These are phyloP conservation scores for Notodonta dromedarius DNA, from an alignment of 2,888 invertebrate species.

Conservation along the genomic window DNA sequence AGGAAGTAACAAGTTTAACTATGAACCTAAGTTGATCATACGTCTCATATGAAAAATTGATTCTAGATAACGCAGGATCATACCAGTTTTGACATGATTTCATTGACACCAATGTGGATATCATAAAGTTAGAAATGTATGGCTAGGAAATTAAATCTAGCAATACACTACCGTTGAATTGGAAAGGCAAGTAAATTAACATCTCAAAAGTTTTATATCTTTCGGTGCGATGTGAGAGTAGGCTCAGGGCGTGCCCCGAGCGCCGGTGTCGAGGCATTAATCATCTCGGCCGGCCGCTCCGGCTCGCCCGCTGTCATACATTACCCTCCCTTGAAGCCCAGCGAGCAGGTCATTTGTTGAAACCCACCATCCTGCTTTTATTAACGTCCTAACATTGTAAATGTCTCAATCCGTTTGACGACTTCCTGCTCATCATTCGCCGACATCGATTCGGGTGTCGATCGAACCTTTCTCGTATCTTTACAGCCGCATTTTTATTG, in stretches of 20 bases:
- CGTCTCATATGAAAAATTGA: too few relatives aligned
- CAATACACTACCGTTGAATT: not conserved
- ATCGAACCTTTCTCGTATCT: constrained; percentile 51
- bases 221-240: constrained; percentile 39
- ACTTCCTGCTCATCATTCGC: constrained; percentile 70
- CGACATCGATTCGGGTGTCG: constrained; percentile 55
- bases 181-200: constrained; percentile 45
- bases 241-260: constrained; percentile 47
- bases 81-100: too few relatives aligned
- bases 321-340: constrained; percentile 67
- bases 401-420: constrained; percentile 75
- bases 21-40: too few relatives aligned
- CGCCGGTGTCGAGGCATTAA: constrained; percentile 61
- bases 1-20: constrained; percentile 24
- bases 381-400: constrained; percentile 71
- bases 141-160: too few relatives aligned
- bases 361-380: constrained; percentile 62
- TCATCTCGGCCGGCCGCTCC: constrained; percentile 62
- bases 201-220: constrained; percentile 58
- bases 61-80: too few relatives aligned
- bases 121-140: too few relatives aligned
- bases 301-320: constrained; percentile 56
- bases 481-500: constrained; percentile 60
- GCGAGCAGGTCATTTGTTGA: constrained; percentile 71
- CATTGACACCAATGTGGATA: too few relatives aligned